Conservation (phyloP, 2,888 invertebrate species). For the Omphaloscelis lunosa region DNA sequence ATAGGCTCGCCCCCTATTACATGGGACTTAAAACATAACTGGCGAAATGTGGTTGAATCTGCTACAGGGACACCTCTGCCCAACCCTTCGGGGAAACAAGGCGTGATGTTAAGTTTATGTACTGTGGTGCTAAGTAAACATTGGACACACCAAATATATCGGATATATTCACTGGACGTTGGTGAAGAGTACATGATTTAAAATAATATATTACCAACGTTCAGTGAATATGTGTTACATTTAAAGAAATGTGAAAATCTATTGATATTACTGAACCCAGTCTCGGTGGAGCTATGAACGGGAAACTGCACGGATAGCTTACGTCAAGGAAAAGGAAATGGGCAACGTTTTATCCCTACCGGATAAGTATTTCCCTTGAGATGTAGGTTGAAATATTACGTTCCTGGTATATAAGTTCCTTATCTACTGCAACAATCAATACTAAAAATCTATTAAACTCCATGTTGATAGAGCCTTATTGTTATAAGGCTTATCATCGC, state of each 20-base stretch:
- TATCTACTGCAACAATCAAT: slow-evolving; percentile 24
- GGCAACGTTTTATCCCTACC: slow-evolving; percentile 49
- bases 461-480: slow-evolving; percentile 29
- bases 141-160: background rate
- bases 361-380: slow-evolving; percentile 54
- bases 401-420: slow-evolving; percentile 16
- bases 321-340: slow-evolving; percentile 51
- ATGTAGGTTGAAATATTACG: slow-evolving; percentile 38
- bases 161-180: too few relatives aligned
- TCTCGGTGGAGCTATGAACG: slow-evolving; percentile 43
- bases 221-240: slow-evolving; percentile 6
- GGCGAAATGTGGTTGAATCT: too few relatives aligned
- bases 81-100: too few relatives aligned
- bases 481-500: slow-evolving; percentile 27
- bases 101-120: too few relatives aligned
- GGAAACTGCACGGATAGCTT: slow-evolving; percentile 36
- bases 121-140: slow-evolving; percentile 30
- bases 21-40: too few relatives aligned
- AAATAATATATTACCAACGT: too few relatives aligned
- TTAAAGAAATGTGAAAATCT: slow-evolving; percentile 42
- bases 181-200: too few relatives aligned
- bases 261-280: slow-evolving; percentile 41
- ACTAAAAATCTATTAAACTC: slow-evolving; percentile 36
- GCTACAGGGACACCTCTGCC: too few relatives aligned
- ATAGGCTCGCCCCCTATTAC: too few relatives aligned